Percentiles rank a stretch among this genome's conserved stretches.
phyloP scores from a whole-genome alignment of 2,888 invertebrate species.

The Busseola fusca region DNA sequence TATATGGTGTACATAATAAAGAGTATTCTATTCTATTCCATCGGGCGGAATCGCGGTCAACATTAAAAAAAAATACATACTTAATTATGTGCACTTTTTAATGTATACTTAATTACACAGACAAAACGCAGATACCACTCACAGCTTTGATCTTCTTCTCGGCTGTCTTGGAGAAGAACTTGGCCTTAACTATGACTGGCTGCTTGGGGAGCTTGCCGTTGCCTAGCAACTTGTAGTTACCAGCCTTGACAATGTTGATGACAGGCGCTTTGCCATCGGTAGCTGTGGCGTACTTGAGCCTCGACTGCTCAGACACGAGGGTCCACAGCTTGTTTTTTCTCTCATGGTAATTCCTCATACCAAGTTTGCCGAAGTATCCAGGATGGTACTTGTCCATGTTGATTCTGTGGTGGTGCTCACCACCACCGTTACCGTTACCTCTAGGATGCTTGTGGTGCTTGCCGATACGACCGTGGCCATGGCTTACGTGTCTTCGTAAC shows the following conservation, averaged over 20 bases:
- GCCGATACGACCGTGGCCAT: constrained; percentile 99
- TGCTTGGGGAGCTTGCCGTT: constrained; percentile 98
- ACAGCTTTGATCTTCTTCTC: constrained; percentile 99
- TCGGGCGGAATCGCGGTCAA: no score
- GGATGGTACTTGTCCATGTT: constrained; percentile 99
- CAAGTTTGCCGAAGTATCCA: constrained; percentile 99
- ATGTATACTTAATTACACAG: constrained; percentile 92
- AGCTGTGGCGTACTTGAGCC: constrained; percentile 94
- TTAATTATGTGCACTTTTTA: no score
- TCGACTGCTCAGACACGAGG: constrained; percentile 97
- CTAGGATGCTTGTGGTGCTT: constrained; percentile 99
- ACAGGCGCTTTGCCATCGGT: constrained; percentile 97
- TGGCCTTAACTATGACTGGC: constrained; percentile 99
- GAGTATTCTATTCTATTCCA: no score
- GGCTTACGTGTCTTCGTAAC: constrained; percentile 99
- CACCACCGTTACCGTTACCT: constrained; percentile 99
- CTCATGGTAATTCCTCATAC: constrained; percentile 99
- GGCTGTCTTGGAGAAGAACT: constrained; percentile 99
- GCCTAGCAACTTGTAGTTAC: constrained; percentile 99
- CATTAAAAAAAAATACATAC: no score
- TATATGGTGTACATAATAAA: no score
- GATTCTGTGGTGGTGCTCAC: constrained; percentile 99
- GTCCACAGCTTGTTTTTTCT: constrained; percentile 98
- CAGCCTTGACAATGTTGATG: constrained; percentile 98
- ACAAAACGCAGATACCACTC: constrained; percentile 98